A percentile compares a stretch with the other conserved stretches of the same genome.
phyloP scores from a whole-genome alignment of 2,113 vertebrate genomes.

The Phaethornis superciliosus region DNA sequence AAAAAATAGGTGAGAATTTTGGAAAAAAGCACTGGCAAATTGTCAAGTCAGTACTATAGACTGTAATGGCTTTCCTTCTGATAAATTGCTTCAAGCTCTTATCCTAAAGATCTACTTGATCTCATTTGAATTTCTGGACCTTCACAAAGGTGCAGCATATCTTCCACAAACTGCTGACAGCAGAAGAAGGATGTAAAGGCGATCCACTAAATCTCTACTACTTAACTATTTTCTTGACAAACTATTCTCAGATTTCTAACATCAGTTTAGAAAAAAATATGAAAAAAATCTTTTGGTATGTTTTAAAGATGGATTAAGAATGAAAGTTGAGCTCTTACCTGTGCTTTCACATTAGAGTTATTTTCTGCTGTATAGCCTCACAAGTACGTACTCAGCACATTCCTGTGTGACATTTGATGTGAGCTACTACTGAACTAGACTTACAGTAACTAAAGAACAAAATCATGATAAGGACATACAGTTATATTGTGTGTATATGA shows the following conservation, averaged over 20 bases:
- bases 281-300: not conserved
- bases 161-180: not conserved
- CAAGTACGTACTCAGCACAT: not conserved
- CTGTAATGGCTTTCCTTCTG: not conserved
- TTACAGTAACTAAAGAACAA: not conserved
- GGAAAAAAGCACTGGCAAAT: not conserved
- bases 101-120: not conserved
- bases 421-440: not conserved
- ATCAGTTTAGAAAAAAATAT: not conserved
- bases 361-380: not conserved
- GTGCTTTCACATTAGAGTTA: not conserved
- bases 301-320: not conserved
- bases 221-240: not conserved
- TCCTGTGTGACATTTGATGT: fast-evolving
- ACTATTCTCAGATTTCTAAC: not conserved
- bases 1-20: not conserved
- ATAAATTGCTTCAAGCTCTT: not conserved
- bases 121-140: not conserved
- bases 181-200: not conserved
- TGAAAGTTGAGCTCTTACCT: not conserved
- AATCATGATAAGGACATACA: not conserved
- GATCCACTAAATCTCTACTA: not conserved
- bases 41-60: not conserved
- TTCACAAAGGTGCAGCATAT: not conserved
- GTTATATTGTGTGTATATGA: not conserved